Base-by-base conservation (phyloP, 2,797 vertebrate genomes). In the Siniperca undulata region DNA sequence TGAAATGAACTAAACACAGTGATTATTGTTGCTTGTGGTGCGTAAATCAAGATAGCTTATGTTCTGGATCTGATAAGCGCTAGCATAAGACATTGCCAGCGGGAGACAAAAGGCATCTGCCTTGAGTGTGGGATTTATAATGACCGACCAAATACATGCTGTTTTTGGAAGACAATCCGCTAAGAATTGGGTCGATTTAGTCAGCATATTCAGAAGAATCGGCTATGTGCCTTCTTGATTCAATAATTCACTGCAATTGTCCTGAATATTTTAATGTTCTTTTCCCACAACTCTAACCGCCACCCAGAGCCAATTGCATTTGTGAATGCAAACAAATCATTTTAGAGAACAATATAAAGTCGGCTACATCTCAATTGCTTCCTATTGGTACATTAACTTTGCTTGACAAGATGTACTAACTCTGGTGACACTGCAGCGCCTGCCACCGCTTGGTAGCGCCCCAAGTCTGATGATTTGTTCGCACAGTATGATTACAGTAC, bases 401-500 rank as follows among this genome's bases (percentile, higher is more conserved):
- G n/a, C 8, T 40, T 56, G n/a, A 75, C 30, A 44, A 27, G 16
- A 8, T 36, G 50, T n/a, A 20, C 46, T 44, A n/a, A 44, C 46
- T 58, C 38, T 20, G 34, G 13, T 50, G 38, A 60, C 40, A 13
- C 9, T n/a, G 38, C 58, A 70, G 34, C 24, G 19, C 27, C 38
- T 89, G 80, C 11, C 58, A 76, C 86, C 95, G 46, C 92, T 83
- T 66, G 93, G 88, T 87, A 94, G 91, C 78, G 92, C 91, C 70
- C 80, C 50, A 56, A 60, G 14, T 75, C 68, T 40, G 36, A 27
- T 56, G 64, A 71, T 72, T 36, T 72, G 13, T 84, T 58, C 27
- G 8, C 40, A 75, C 19, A 55, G 34, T 48, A 5, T 40, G 24
- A 30, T n/a, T n/a, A 40, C 16, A 55, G 38, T 30, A n/a, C 16